Conservation (phyloP, 2,888 invertebrate species). For the Harmothoe impar region DNA sequence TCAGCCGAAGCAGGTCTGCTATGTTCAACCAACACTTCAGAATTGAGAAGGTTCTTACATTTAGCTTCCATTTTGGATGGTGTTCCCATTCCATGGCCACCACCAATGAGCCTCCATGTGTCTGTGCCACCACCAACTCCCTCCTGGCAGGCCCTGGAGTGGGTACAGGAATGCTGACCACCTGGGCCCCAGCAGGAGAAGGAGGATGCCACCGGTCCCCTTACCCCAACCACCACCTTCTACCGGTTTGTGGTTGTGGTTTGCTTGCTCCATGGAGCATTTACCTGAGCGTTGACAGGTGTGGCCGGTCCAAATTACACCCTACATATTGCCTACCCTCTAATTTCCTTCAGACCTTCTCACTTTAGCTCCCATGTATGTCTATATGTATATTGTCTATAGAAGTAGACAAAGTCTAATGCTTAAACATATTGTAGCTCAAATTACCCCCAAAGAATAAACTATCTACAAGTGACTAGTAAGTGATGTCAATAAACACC, state of each 20-base stretch:
- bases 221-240: neutral
- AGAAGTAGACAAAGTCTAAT: no score
- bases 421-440: no score
- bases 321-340: neutral
- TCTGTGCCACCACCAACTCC: neutral
- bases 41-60: no score
- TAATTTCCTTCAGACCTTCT: no score
- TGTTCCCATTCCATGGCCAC: neutral
- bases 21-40: no score
- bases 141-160: neutral
- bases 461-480: no score
- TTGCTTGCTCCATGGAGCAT: conserved; percentile 14
- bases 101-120: no score
- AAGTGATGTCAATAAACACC: no score
- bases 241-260: conserved; percentile 34
- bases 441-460: no score
- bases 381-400: no score
- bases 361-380: no score
- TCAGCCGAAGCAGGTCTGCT: no score
- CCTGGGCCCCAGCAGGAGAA: neutral
- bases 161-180: conserved; percentile 33
- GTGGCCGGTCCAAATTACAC: conserved; percentile 25
- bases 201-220: neutral
- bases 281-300: conserved; percentile 44
- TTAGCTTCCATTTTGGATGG: neutral